phyloP scores from a whole-genome alignment of 1,140 invertebrate species.

The Kradibia gibbosae region DNA sequence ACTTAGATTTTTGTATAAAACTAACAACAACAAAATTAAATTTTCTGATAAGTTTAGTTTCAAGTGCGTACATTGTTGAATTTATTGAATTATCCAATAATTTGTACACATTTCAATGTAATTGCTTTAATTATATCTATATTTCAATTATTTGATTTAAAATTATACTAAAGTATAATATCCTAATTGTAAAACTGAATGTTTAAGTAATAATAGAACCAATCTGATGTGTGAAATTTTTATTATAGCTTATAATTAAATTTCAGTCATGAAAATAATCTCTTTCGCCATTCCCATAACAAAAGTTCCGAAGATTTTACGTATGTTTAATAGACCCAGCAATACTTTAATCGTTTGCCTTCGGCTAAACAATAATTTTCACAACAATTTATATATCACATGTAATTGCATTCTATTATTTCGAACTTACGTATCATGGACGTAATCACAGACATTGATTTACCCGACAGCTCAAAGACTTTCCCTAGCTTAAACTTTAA shows the following conservation, averaged over 20 bases:
- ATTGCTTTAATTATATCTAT: not conserved
- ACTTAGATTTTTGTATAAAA: no score
- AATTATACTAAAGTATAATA: not conserved
- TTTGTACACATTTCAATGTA: not conserved
- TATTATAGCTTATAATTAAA: not conserved
- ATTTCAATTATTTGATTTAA: not conserved
- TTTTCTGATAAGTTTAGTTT: not conserved
- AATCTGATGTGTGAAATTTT: not conserved
- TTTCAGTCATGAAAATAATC: not conserved
- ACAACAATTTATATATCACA: conserved; percentile 38
- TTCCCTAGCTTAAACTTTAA: not conserved
- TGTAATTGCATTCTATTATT: conserved; percentile 32
- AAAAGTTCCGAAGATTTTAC: conserved; percentile 4
- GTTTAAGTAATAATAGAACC: not conserved
- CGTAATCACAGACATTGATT: conserved; percentile 24
- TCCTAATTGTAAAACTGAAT: not conserved
- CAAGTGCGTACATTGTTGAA: not conserved
- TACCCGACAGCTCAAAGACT: conserved; percentile 23
- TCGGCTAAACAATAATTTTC: conserved; percentile 28
- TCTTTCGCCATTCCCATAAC: not conserved
- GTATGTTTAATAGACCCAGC: not conserved
- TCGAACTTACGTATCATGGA: not conserved
- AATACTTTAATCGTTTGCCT: not conserved
- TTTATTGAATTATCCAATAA: not conserved
- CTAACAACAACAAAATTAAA: no score